Evolutionary conservation across 2,113 vertebrate genomes (phyloP).

Genomic region (Eolophus roseicapilla): DNA sequence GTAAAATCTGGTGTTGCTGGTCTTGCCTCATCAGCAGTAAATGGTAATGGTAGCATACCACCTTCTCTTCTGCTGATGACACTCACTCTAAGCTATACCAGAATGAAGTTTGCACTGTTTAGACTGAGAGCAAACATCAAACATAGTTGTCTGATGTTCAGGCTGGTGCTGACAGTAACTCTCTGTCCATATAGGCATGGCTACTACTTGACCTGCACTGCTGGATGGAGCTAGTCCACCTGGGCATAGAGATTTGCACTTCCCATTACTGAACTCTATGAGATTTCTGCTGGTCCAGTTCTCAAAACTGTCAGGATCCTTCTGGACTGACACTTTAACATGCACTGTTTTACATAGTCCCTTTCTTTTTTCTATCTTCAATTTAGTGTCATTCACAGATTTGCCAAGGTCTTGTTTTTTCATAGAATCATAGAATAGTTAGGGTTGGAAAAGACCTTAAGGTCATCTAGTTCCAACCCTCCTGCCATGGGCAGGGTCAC

Average conservation of each 20-base stretch:
- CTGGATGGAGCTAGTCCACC: rapidly evolving
- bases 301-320: background rate
- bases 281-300: background rate
- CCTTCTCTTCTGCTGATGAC: background rate
- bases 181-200: background rate
- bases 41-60: background rate
- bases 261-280: background rate
- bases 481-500: no score
- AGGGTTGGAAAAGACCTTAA: no score
- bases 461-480: no score
- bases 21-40: background rate
- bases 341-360: background rate
- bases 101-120: background rate
- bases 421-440: no score
- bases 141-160: background rate
- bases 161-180: background rate
- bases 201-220: background rate
- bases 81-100: background rate
- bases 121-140: background rate
- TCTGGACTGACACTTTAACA: background rate
- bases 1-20: background rate
- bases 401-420: background rate
- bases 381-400: background rate
- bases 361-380: background rate
- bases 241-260: background rate